Evolutionary conservation across 2,888 invertebrate species (phyloP).

Genomic region (Pollenia amentaria): DNA sequence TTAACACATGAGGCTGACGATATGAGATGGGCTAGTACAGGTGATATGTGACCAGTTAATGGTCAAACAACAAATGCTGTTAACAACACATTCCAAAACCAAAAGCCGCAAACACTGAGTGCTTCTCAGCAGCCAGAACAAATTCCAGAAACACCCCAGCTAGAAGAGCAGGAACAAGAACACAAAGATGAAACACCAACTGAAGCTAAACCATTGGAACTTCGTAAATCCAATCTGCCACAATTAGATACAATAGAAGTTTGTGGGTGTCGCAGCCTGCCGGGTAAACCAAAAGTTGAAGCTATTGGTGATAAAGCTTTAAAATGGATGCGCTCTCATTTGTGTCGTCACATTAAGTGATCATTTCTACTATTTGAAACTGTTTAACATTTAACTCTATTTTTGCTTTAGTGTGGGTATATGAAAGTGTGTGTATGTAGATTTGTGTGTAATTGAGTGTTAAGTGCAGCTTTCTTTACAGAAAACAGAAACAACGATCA

Average conservation of each 20-base stretch:
- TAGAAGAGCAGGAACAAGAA: slow-evolving; percentile 49
- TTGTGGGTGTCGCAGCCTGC: slow-evolving; percentile 81
- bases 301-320: slow-evolving; percentile 84
- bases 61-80: slow-evolving; percentile 64
- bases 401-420: not conserved
- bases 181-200: slow-evolving; percentile 19
- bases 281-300: slow-evolving; percentile 82
- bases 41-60: slow-evolving; percentile 84
- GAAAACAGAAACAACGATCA: slow-evolving; percentile 53
- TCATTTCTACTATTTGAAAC: not conserved
- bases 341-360: slow-evolving; percentile 84
- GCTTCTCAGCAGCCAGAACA: slow-evolving; percentile 31
- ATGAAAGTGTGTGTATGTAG: not conserved
- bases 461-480: not conserved
- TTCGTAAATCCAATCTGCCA: slow-evolving; percentile 52
- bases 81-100: slow-evolving; percentile 2
- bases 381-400: not conserved
- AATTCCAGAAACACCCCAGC: slow-evolving; percentile 41
- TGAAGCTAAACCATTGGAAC: slow-evolving; percentile 1
- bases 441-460: not conserved
- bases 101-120: not conserved
- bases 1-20: slow-evolving; percentile 97
- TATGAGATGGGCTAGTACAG: slow-evolving; percentile 90
- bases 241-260: slow-evolving; percentile 76
- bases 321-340: slow-evolving; percentile 84